phyloP scores from a whole-genome alignment of 2,888 invertebrate species.

The Sesia apiformis region DNA sequence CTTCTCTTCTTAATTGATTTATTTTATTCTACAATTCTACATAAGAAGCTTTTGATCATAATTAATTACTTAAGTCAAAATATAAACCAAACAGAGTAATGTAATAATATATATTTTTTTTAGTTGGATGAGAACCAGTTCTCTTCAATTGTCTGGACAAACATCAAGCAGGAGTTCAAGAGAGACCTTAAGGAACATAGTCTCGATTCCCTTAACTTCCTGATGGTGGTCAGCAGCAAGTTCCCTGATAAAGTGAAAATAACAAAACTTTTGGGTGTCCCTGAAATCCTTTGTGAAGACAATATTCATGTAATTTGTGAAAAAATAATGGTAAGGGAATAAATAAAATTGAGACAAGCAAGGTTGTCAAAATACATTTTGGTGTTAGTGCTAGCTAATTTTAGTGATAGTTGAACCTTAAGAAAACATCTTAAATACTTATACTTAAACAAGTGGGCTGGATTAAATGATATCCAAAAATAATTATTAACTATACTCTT shows the following conservation, averaged over 20 bases:
- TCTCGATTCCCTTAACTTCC: slow-evolving; percentile 77
- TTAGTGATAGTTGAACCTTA: too few relatives aligned
- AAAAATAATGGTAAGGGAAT: slow-evolving; percentile 75
- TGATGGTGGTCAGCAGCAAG: slow-evolving; percentile 59
- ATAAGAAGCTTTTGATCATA: too few relatives aligned
- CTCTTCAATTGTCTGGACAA: slow-evolving; percentile 72
- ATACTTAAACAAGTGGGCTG: background rate
- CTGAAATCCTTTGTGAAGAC: slow-evolving; percentile 74
- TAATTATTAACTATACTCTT: slow-evolving; percentile 1
- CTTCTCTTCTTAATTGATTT: too few relatives aligned
- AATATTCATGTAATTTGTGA: slow-evolving; percentile 72
- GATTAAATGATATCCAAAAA: background rate
- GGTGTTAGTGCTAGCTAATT: too few relatives aligned
- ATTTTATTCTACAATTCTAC: too few relatives aligned
- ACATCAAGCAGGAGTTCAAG: slow-evolving; percentile 74
- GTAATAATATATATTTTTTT: slow-evolving; percentile 11
- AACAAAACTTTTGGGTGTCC: slow-evolving; percentile 69
- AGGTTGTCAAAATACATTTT: too few relatives aligned
- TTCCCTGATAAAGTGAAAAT: slow-evolving; percentile 69
- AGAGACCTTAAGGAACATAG: slow-evolving; percentile 78
- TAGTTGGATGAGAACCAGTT: slow-evolving; percentile 74
- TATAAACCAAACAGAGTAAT: too few relatives aligned
- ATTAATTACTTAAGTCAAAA: too few relatives aligned
- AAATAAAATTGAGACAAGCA: too few relatives aligned
- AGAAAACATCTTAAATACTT: too few relatives aligned